Conservation (phyloP, 2,113 vertebrate species). For the Scalopus aquaticus region DNA sequence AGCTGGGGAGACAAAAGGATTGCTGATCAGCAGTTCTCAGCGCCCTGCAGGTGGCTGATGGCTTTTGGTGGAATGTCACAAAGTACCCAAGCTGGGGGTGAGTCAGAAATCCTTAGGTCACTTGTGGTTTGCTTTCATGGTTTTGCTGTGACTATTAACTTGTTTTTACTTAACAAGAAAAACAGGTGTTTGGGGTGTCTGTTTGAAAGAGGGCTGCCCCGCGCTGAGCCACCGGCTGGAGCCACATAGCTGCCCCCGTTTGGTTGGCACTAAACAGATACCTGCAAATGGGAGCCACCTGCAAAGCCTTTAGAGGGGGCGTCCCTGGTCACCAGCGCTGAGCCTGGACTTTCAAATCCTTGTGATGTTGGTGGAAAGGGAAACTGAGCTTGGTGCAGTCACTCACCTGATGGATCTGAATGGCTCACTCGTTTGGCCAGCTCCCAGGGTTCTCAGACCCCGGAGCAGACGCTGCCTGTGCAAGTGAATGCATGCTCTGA, state of each 20-base stretch:
- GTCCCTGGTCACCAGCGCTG: rapidly evolving
- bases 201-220: constrained; percentile 48
- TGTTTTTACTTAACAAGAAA: constrained; percentile 84
- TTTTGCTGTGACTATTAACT: constrained; percentile 87
- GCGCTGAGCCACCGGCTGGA: background rate
- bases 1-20: constrained; percentile 75
- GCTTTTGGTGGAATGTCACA: constrained; percentile 81
- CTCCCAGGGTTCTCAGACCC: background rate
- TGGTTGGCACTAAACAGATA: background rate
- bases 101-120: constrained; percentile 87
- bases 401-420: no score
- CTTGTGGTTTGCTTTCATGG: constrained; percentile 90
- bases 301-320: background rate
- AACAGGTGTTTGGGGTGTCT: constrained; percentile 84
- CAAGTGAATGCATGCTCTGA: background rate
- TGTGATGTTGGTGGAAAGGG: background rate
- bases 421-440: rapidly evolving
- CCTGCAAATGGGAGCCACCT: background rate
- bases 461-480: background rate
- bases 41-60: constrained; percentile 83
- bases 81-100: constrained; percentile 76
- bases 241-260: background rate
- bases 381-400: background rate
- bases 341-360: background rate
- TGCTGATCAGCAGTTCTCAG: constrained; percentile 72